Evolutionary conservation across 2,113 vertebrate genomes (phyloP).

Genomic region (Ascaphus truei): DNA sequence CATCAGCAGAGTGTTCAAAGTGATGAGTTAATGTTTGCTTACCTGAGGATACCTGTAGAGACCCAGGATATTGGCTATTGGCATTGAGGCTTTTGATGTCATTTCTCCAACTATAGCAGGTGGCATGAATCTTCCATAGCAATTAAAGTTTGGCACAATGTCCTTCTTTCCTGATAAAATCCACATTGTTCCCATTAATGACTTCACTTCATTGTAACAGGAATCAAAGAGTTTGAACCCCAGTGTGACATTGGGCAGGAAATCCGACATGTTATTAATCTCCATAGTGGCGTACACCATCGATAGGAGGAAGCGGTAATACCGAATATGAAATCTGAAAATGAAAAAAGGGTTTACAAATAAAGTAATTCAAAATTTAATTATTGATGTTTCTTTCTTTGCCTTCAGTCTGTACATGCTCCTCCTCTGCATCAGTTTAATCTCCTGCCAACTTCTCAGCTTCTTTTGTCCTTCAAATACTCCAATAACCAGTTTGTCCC

Average conservation of each 20-base stretch:
- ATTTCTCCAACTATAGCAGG: not conserved
- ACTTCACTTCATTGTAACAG: conserved; percentile 42
- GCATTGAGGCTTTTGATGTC: not conserved
- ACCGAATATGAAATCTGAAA: conserved; percentile 42
- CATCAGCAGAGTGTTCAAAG: too few relatives aligned
- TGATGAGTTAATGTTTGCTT: too few relatives aligned
- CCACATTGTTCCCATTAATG: not conserved
- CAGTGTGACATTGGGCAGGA: conserved; percentile 46
- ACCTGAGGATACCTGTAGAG: conserved; percentile 6
- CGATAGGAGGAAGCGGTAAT: conserved; percentile 45
- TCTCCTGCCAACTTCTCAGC: too few relatives aligned
- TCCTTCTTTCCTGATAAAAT: not conserved
- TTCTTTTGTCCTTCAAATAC: too few relatives aligned
- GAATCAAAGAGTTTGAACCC: conserved; percentile 48
- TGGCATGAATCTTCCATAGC: not conserved
- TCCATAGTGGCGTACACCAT: conserved; percentile 51
- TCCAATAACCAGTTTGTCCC: too few relatives aligned
- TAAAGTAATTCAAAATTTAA: too few relatives aligned
- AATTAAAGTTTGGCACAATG: not conserved
- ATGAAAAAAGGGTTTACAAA: too few relatives aligned
- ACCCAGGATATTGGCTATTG: not conserved
- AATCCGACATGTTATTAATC: conserved; percentile 43
- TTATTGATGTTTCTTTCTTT: too few relatives aligned
- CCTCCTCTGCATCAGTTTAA: too few relatives aligned
- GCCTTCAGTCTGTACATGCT: too few relatives aligned